A percentile compares a stretch with the other conserved stretches of the same genome.
phyloP scores from a whole-genome alignment of 2,888 invertebrate species.

The Orchesellides sinensis region DNA sequence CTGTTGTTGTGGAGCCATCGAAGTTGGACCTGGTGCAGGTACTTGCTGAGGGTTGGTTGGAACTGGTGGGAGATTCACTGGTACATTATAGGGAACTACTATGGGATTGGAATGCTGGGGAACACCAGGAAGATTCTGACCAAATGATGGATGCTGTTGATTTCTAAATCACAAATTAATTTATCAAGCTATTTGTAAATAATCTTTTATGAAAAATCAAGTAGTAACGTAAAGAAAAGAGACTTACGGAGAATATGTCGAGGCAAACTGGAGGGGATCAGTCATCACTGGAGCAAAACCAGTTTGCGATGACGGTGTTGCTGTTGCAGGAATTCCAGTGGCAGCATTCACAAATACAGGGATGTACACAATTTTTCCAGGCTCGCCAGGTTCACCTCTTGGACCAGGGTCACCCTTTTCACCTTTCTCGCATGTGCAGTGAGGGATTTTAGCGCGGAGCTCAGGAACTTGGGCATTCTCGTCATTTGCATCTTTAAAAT shows the following conservation, averaged over 20 bases:
- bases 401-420: conserved; percentile 57
- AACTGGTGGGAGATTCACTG: neutral
- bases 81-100: conserved; percentile 40
- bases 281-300: neutral
- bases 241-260: no score
- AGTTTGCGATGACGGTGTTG: no score
- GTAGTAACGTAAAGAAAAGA: no score
- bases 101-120: conserved; percentile 49
- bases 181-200: no score
- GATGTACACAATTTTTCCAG: conserved; percentile 63
- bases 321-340: no score
- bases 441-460: neutral
- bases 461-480: neutral
- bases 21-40: conserved; percentile 4
- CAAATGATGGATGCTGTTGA: neutral
- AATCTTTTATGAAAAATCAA: no score
- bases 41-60: neutral
- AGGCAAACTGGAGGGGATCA: no score
- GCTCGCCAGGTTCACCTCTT: conserved; percentile 56
- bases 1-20: neutral
- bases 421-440: conserved; percentile 41
- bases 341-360: conserved; percentile 48
- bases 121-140: neutral
- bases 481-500: no score
- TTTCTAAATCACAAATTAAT: neutral